phyloP scores from a whole-genome alignment of 1,140 invertebrate species.

The Mycetomoellerius zeteki region DNA sequence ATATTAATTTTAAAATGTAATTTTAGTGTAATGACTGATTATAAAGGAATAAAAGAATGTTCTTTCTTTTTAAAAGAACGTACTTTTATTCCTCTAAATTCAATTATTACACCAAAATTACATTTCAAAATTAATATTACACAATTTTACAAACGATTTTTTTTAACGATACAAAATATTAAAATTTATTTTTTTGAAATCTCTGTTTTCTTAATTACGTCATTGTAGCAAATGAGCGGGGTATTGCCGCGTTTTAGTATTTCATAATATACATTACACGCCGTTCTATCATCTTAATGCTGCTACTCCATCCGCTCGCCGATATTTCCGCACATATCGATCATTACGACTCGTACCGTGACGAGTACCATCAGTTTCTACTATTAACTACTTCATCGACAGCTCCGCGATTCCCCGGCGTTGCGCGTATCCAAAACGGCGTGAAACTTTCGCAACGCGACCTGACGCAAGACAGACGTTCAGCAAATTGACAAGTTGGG shows the following conservation, averaged over 20 bases:
- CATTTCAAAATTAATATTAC: too few relatives aligned
- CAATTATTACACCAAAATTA: too few relatives aligned
- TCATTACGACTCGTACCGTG: not conserved
- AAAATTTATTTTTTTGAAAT: too few relatives aligned
- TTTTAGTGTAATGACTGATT: too few relatives aligned
- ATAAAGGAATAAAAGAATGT: too few relatives aligned
- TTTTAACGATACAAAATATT: too few relatives aligned
- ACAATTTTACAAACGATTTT: too few relatives aligned
- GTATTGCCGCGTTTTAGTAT: not conserved
- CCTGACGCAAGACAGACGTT: slow-evolving; percentile 1
- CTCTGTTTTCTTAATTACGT: too few relatives aligned
- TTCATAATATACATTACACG: not conserved
- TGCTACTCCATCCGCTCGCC: not conserved
- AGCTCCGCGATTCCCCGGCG: not conserved
- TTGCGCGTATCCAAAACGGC: not conserved
- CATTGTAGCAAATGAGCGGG: too few relatives aligned
- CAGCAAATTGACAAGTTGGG: slow-evolving; percentile 25
- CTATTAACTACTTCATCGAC: not conserved
- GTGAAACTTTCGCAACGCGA: slow-evolving; percentile 6
- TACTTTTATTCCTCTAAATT: too few relatives aligned
- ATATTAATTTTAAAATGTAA: too few relatives aligned
- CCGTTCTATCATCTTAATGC: not conserved
- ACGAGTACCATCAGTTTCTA: not conserved
- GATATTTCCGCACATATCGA: not conserved
- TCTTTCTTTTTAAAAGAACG: too few relatives aligned